Percentiles rank a stretch among this genome's conserved stretches.
Evolutionary conservation across 2,113 vertebrate species (phyloP).

Genomic region (Ceyx cyanopectus): DNA sequence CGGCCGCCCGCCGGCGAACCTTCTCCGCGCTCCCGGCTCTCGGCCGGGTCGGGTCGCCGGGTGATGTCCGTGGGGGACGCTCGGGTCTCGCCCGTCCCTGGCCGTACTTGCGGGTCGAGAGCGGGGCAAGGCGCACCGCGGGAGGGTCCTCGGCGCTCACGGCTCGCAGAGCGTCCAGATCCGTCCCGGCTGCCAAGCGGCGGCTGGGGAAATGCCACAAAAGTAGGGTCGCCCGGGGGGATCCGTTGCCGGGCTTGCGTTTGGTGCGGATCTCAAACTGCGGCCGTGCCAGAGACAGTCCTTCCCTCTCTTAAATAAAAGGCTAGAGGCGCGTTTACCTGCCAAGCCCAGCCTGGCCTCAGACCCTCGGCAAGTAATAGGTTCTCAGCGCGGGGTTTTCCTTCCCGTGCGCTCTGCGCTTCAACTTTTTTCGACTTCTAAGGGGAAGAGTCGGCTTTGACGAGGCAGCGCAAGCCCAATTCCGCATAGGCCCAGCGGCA

Average conservation of each 20-base stretch:
- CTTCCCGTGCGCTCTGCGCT: not conserved
- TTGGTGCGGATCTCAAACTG: not conserved
- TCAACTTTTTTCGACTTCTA: not conserved
- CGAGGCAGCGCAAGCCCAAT: not conserved
- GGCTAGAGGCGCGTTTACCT: not conserved
- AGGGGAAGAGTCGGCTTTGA: not conserved
- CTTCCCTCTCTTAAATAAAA: not conserved
- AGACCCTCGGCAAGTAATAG: not conserved
- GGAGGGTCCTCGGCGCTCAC: not conserved
- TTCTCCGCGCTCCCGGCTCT: not conserved
- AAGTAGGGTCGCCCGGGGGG: fast-evolving
- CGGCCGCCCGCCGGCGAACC: not conserved
- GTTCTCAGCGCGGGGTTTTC: not conserved
- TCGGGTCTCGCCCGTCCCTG: not conserved
- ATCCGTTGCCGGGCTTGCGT: not conserved
- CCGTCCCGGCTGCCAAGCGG: not conserved
- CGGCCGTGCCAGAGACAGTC: no score
- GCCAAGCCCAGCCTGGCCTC: not conserved
- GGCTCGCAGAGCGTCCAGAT: no score
- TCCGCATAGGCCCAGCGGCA: not conserved
- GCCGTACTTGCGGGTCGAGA: not conserved
- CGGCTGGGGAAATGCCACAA: not conserved
- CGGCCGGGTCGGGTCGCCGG: not conserved
- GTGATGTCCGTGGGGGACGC: fast-evolving
- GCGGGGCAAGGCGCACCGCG: no score